These are phyloP conservation scores for Xiphophorus couchianus DNA, from an alignment of 2,113 vertebrate species.

Conservation along the genomic window DNA sequence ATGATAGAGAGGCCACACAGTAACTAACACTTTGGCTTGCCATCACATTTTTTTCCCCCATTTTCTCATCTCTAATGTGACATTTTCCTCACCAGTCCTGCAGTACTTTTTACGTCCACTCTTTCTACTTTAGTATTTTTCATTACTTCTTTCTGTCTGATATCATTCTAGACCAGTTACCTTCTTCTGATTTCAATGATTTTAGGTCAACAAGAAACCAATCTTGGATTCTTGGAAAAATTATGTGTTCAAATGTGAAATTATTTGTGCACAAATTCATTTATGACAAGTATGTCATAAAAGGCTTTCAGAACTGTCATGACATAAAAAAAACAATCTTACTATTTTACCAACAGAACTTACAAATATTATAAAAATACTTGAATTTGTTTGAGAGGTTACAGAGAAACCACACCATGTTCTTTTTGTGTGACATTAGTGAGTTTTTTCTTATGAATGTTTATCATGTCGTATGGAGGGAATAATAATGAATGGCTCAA, in stretches of 20 bases:
- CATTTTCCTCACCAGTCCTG: constrained; percentile 13
- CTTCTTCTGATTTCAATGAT: background rate
- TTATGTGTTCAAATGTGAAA: background rate
- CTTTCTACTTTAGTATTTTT: constrained; percentile 4
- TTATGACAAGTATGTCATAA: too few relatives aligned
- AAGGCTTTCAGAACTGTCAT: background rate
- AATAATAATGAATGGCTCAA: too few relatives aligned
- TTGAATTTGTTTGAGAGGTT: too few relatives aligned
- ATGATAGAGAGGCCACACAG: constrained; percentile 10
- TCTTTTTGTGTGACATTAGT: too few relatives aligned
- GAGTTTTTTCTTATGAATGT: too few relatives aligned
- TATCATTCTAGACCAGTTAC: background rate
- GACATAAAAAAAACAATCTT: background rate
- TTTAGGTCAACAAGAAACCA: constrained; percentile 14
- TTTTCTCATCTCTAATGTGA: constrained; percentile 18
- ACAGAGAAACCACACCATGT: too few relatives aligned
- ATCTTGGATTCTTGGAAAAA: background rate
- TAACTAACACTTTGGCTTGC: constrained; percentile 40
- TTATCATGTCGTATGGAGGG: too few relatives aligned
- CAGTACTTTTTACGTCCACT: background rate
- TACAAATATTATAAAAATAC: background rate
- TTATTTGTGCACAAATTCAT: background rate
- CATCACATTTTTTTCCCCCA: background rate
- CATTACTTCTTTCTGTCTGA: background rate
- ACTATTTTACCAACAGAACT: background rate